Evolutionary conservation across 2,797 vertebrate species (phyloP).

Genomic region (Microctenopoma lineatum): DNA sequence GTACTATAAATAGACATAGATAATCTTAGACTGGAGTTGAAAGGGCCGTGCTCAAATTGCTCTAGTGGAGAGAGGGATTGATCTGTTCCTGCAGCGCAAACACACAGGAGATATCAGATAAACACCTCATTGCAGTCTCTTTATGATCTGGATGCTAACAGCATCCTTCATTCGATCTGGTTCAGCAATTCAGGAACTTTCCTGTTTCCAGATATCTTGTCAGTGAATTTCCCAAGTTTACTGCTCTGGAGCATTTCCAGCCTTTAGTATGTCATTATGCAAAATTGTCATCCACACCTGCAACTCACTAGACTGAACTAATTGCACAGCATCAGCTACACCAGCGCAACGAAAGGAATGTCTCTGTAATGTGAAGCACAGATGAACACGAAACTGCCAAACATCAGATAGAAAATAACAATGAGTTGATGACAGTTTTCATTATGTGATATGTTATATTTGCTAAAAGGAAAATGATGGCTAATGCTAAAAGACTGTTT

Average conservation of each 20-base stretch:
- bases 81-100: conserved; percentile 57
- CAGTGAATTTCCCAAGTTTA: conserved; percentile 21
- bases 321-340: conserved; percentile 35
- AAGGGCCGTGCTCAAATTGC: conserved; percentile 52
- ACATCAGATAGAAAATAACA: not conserved
- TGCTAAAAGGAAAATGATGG: not conserved
- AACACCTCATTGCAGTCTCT: conserved; percentile 40
- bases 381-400: conserved; percentile 11
- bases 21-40: conserved; percentile 43
- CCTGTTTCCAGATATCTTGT: conserved; percentile 37
- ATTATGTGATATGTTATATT: not conserved
- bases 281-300: conserved; percentile 43
- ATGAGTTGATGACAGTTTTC: not conserved
- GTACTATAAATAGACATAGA: conserved; percentile 44
- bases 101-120: conserved; percentile 47
- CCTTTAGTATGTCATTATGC: conserved; percentile 41
- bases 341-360: conserved; percentile 6
- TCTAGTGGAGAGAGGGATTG: conserved; percentile 50
- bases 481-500: not conserved
- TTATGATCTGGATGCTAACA: conserved; percentile 28
- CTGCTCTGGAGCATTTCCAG: conserved; percentile 10
- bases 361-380: conserved; percentile 14
- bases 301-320: conserved; percentile 42
- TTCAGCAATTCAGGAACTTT: conserved; percentile 38
- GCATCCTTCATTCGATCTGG: conserved; percentile 31